Evolutionary conservation across 2,797 vertebrate genomes (phyloP), one percentile per base, ranked within the genome.

Genomic region (Mastacembelus armatus): DNA sequence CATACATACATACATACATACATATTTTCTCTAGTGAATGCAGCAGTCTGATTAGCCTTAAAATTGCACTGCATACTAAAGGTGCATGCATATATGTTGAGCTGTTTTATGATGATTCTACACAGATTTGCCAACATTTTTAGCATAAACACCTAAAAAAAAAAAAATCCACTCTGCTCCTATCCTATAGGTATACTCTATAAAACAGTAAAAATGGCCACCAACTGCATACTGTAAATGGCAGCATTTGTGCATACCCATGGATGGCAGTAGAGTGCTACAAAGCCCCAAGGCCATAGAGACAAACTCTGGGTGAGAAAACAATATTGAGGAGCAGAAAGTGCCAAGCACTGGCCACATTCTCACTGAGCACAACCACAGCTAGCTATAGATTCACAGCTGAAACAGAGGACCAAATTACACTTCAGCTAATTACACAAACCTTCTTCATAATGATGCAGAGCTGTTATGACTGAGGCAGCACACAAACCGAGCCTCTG

Each of bases 201-300:
- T 75, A 90, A 93, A 76, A 85, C 57, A 26, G 72, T 74, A 71
- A 75, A 89, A 85, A 88, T 83, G 66, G 71, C 85, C 81, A 89
- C 77, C 78, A 82, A 78, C 77, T 76, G 67, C 72, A 80, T 76
- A n/a, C n/a, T n/a, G n/a, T n/a, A 77, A 80, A 75, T 42, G 39
- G 74, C 77, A 85, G 55, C 49, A 18, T 80, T 60, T 66, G 42
- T 59, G 66, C 32, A 49, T 36, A 57, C 83, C 91, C 84, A 63
- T 84, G 85, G 91, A 85, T 89, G 91, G 92, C 92, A 92, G 89
- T 78, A 92, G 83, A 91, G 90, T 48, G 40, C 87, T 58, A 40
- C 69, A 47, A 60, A 83, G 81, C 77, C 85, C 71, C 0, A 59
- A 73, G 85, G 88, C 85, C 65, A 65, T 5, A 42, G 57, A 38